phyloP scores from a whole-genome alignment of 2,888 invertebrate species.

The Dendrolimus pini region DNA sequence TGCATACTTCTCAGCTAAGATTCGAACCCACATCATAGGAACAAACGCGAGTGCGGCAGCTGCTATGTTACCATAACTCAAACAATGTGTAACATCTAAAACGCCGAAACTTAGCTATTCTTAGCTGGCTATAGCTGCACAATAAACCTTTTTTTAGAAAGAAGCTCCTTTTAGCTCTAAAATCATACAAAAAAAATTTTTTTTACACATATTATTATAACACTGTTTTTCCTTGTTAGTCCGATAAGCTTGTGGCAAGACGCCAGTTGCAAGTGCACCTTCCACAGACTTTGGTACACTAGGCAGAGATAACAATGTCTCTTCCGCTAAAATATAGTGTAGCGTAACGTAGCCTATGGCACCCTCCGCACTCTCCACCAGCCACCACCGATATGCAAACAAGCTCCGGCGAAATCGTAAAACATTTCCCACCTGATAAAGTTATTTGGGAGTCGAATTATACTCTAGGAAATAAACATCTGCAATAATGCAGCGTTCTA shows the following conservation, averaged over 20 bases:
- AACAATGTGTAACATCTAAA: no score
- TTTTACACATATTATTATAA: no score
- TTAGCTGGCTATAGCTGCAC: no score
- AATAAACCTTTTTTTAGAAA: no score
- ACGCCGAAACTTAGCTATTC: no score
- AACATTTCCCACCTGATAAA: slow-evolving; percentile 64
- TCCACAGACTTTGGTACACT: slow-evolving; percentile 45
- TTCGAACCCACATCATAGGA: no score
- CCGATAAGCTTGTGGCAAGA: slow-evolving; percentile 28
- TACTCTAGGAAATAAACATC: slow-evolving; percentile 12
- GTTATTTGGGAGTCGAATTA: slow-evolving; percentile 52
- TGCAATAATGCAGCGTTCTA: no score
- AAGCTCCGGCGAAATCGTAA: slow-evolving; percentile 59
- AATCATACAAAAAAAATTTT: no score
- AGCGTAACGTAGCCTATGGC: slow-evolving; percentile 30
- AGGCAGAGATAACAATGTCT: slow-evolving; percentile 55
- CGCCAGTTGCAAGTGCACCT: slow-evolving; percentile 41
- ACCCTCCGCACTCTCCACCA: slow-evolving; percentile 35
- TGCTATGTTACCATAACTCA: no score
- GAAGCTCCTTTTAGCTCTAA: no score
- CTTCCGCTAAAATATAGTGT: slow-evolving; percentile 62
- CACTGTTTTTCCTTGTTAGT: neutral
- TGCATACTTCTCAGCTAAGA: no score
- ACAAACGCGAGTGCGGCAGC: no score
- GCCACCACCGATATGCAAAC: slow-evolving; percentile 64